Conservation (phyloP, 1,140 invertebrate species). For the Drosophila arizonae region DNA sequence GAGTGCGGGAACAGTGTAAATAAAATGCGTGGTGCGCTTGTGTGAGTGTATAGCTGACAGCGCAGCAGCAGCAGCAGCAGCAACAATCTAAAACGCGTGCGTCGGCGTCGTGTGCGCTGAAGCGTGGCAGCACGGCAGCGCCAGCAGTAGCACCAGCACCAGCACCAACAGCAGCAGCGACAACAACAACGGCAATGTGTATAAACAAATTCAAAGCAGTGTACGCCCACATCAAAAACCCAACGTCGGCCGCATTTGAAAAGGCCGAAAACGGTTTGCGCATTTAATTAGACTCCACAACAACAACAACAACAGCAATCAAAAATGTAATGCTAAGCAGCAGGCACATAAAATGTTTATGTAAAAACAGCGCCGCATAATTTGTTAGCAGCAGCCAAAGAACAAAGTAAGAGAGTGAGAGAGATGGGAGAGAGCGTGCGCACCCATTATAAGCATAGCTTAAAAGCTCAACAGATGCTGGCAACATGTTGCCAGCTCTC, state of each 20-base stretch:
- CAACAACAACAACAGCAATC: slow-evolving; percentile 31
- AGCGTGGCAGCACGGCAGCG: slow-evolving; percentile 54
- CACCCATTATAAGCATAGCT: slow-evolving; percentile 12
- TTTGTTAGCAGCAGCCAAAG: slow-evolving; percentile 61
- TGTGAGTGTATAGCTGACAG: slow-evolving; percentile 55
- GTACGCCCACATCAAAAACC: slow-evolving; percentile 70
- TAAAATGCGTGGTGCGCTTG: slow-evolving; percentile 61
- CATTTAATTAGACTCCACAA: slow-evolving; percentile 66
- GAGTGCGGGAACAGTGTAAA: background rate
- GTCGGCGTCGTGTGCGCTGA: slow-evolving; percentile 62
- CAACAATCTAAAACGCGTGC: slow-evolving; percentile 52
- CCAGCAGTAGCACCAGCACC: background rate
- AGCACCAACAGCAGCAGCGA: slow-evolving; percentile 18
- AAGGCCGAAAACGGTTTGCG: slow-evolving; percentile 53
- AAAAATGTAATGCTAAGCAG: slow-evolving; percentile 45
- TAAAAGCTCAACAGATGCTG: slow-evolving; percentile 37
- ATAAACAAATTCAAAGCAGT: slow-evolving; percentile 75
- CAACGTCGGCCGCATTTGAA: slow-evolving; percentile 40
- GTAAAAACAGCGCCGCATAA: slow-evolving; percentile 65
- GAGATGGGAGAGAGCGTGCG: no score
- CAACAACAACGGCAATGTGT: slow-evolving; percentile 43
- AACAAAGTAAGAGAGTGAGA: background rate
- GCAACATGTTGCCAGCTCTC: slow-evolving; percentile 22
- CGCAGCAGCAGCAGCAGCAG: slow-evolving; percentile 42
- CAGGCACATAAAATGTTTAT: slow-evolving; percentile 60